Evolutionary conservation across 2,113 vertebrate species (phyloP).

Genomic region (Peromyscus californicus): DNA sequence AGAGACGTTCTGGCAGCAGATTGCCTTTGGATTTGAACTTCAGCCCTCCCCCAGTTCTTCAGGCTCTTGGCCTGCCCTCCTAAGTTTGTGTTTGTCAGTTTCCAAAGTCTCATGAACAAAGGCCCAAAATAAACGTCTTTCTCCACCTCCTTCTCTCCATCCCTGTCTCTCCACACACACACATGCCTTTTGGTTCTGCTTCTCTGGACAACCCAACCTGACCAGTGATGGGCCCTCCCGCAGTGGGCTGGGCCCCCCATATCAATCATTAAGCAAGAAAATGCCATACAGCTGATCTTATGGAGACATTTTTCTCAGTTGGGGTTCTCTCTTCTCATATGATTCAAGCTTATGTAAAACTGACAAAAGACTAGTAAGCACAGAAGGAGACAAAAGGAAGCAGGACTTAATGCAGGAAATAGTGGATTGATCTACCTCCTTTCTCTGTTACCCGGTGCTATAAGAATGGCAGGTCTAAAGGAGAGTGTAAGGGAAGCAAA

Average conservation of each 20-base stretch:
- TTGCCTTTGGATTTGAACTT: neutral
- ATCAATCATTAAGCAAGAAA: neutral
- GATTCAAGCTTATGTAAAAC: neutral
- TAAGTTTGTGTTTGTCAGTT: neutral
- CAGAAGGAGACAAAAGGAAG: neutral
- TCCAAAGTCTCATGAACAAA: neutral
- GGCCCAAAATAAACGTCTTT: neutral
- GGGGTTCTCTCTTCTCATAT: neutral
- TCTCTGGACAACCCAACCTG: neutral
- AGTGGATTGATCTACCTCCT: neutral
- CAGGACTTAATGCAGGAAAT: neutral
- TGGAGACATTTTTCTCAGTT: neutral
- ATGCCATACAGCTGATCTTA: neutral
- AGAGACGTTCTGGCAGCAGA: neutral
- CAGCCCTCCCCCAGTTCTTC: neutral
- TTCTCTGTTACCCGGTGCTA: neutral
- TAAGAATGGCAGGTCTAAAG: neutral
- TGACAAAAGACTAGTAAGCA: neutral
- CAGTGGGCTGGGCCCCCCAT: no score
- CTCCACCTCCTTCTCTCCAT: no score
- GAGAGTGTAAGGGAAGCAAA: neutral
- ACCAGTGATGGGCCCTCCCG: neutral
- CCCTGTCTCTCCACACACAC: neutral
- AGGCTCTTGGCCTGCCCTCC: neutral
- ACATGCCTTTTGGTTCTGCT: neutral